Conservation (phyloP, 1,140 invertebrate species). For the Drosophila neocordata region DNA sequence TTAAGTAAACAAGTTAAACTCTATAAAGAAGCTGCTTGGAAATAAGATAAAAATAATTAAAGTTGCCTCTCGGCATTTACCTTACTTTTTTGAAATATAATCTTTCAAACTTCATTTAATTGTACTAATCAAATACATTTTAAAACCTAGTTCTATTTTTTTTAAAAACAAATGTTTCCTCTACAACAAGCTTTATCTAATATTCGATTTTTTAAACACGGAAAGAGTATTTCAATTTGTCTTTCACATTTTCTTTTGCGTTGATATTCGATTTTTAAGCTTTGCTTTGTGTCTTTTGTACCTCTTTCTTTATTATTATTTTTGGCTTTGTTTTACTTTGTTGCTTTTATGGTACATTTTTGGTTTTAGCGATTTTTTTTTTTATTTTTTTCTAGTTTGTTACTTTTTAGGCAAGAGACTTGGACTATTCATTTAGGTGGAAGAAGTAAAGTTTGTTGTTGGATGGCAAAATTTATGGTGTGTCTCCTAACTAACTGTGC, state of each 20-base stretch:
- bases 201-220: too few species aligned
- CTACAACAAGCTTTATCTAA: too few species aligned
- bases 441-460: constrained; percentile 12
- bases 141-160: too few species aligned
- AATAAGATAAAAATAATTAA: too few species aligned
- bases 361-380: not conserved
- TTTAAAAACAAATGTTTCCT: too few species aligned
- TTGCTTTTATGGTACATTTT: not conserved
- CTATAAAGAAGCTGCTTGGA: too few species aligned
- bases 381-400: not conserved
- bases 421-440: constrained; percentile 27
- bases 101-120: too few species aligned
- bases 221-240: not conserved
- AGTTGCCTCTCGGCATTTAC: too few species aligned
- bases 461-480: constrained; percentile 43
- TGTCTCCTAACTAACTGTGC: constrained; percentile 67
- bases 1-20: too few species aligned
- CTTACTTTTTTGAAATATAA: too few species aligned
- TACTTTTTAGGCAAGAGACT: constrained; percentile 7
- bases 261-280: not conserved
- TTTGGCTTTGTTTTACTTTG: constrained; percentile 10
- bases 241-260: not conserved
- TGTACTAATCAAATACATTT: too few species aligned
- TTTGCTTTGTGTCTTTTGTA: not conserved
- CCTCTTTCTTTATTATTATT: not conserved